Evolutionary conservation across 1,140 invertebrate genomes (phyloP).

Genomic region (Paraescarpia echinospica): DNA sequence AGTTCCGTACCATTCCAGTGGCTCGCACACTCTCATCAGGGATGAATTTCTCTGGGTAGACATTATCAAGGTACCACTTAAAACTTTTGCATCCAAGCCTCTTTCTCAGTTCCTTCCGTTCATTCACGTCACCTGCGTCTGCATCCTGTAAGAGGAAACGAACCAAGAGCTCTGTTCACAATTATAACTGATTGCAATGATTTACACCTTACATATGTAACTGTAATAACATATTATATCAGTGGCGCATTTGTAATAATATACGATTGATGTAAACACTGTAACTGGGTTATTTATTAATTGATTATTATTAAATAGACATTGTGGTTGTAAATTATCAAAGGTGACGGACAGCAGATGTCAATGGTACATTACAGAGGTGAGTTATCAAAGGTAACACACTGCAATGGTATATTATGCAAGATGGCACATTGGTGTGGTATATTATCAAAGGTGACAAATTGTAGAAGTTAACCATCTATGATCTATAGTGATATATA

Average conservation of each 20-base stretch:
- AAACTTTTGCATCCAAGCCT: slow-evolving; percentile 91
- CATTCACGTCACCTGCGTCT: slow-evolving; percentile 83
- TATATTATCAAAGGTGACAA: too few species aligned
- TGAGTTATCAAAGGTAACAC: neutral
- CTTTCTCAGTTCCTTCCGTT: slow-evolving; percentile 74
- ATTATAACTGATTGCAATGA: neutral
- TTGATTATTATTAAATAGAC: too few species aligned
- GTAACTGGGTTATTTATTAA: neutral
- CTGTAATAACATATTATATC: neutral
- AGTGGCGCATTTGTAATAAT: neutral
- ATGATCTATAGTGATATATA: neutral
- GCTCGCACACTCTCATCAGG: slow-evolving; percentile 77
- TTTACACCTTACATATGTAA: neutral
- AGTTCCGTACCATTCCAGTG: slow-evolving; percentile 67
- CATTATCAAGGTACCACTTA: slow-evolving; percentile 96
- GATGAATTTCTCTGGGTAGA: slow-evolving; percentile 95
- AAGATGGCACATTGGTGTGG: too few species aligned
- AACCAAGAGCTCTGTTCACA: slow-evolving; percentile 14
- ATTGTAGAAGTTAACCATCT: neutral
- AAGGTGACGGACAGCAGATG: too few species aligned
- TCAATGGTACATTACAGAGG: too few species aligned
- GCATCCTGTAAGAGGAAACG: slow-evolving; percentile 55
- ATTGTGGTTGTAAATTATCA: too few species aligned
- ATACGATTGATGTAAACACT: neutral
- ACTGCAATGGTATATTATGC: neutral